Base-by-base conservation (phyloP, 2,888 invertebrate genomes). In the Poecilobothrus nobilitatus region DNA sequence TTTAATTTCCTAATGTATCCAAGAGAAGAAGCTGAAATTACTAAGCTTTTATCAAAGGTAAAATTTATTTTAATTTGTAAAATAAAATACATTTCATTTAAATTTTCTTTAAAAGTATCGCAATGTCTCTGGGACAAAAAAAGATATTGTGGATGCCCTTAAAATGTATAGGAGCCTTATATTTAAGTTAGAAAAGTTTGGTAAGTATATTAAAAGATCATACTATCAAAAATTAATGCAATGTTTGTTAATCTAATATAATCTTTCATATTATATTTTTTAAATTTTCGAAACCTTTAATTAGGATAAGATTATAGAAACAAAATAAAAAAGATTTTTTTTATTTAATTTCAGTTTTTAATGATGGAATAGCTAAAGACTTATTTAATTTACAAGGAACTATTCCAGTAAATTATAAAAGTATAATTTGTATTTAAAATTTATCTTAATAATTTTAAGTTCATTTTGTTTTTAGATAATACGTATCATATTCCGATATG, bases 401-500 rank as follows among this genome's bases (percentile, higher is more conserved):
- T 9, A 93, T 97, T 76, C 97, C 97, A 64, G 94, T 97, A 1
- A 85, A 86, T 68, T 97, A 91, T 79, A 95, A 92, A 87, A 92
- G 94, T 83, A 73, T 70, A 37, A 66, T 5, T 12, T 44, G 21
- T 63, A 53, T 8, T 9, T 7, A 65, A 64, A 65, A 10, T 4
- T n/a, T 65, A 9, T 64, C 10, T 68, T 20, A 62, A 33, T 37
- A 27, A 27, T 27, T 27, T n/a, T 66, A 22, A 44, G 53, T 3
- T 33, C 20, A 67, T 65, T 68, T 65, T 70, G 66, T 71, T 76
- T 76, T 65, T 76, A 91, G 91, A 89, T 70, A 84, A 86, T 70
- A 87, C 85, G 65, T 99, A 99, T 83, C 95, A 98, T 83, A 99
- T 99, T 80, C 99, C 99, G 18, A 89, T 99, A 63, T 91, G 92